Evolutionary conservation across 2,113 vertebrate species (phyloP), one percentile per base, ranked within the genome.

Genomic region (Chaenogobius annularis): DNA sequence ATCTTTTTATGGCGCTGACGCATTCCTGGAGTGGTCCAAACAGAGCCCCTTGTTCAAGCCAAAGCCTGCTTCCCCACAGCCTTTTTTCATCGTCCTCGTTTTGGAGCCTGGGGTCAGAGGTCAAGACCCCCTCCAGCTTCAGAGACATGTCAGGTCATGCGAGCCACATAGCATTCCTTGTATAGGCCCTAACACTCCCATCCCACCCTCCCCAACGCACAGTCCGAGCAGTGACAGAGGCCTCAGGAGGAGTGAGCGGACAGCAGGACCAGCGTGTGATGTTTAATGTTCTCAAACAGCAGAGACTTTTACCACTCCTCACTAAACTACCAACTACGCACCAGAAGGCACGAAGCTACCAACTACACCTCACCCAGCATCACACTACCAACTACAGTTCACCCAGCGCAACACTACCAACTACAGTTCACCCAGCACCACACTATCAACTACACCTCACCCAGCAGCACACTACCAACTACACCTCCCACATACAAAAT

Each of bases 141-240:
- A 92, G 92, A 92, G 92, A 92, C 93, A 90, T 92, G 90, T 91
- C 90, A 90, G 93, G 92, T 91, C 93, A 94, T 89, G 90, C 88
- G 86, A 92, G 93, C 86, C 91, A 90, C 92, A 93, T 94, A 92
- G 86, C 89, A 90, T 90, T 93, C 92, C 86, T 85, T 87, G 87
- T 93, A 91, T 91, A 93, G 87, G 74, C 88, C 72, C 81, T 12
- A 10, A 54, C 74, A 46, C 26, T 23, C 46, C n/a, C 22, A 2
- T 74, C 22, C 23, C 74, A 55, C 79, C 44, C 44, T 14, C 14
- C 7, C 74, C n/a, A 19, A 74, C 64, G 73, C 44, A 40, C 73
- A 71, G 62, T 82, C 90, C 40, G 43, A 79, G 75, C 76, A 69
- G 79, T 1, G 69, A 82, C 87, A 73, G 79, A 73, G 83, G 74